Conservation (phyloP, 2,797 vertebrate species). For the Crypturellus tataupa region DNA sequence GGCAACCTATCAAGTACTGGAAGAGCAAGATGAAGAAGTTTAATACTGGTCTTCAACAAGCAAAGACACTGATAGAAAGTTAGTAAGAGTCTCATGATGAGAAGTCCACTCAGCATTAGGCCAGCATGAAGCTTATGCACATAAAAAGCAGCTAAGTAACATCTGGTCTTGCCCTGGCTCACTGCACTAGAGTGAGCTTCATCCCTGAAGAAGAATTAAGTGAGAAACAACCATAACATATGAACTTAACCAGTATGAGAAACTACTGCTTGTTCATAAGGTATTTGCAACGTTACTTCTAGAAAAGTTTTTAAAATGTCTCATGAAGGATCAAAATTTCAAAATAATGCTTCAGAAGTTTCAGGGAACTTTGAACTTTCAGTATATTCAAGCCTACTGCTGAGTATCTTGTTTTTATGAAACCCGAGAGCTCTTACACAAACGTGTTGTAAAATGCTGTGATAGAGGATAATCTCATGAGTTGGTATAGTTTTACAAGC, state of each 20-base stretch:
- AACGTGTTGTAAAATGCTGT: background rate
- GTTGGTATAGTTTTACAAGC: background rate
- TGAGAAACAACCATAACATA: background rate
- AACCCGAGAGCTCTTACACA: background rate
- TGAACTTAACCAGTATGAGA: background rate
- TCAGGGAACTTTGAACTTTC: background rate
- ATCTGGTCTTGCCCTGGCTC: background rate
- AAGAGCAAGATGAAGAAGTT: background rate
- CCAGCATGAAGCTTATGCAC: background rate
- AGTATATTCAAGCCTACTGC: background rate
- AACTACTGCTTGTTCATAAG: background rate
- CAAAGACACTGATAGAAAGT: background rate
- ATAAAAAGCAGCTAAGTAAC: background rate
- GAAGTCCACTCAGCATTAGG: background rate
- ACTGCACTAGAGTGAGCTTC: background rate
- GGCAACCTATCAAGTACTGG: background rate
- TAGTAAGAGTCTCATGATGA: background rate
- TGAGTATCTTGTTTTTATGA: background rate
- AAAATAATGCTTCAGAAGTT: background rate
- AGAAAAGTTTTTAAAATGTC: background rate
- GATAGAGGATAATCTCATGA: background rate
- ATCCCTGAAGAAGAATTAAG: background rate
- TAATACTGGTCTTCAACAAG: background rate
- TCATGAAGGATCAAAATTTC: background rate
- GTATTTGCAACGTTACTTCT: background rate